Evolutionary conservation across 2,888 invertebrate species (phyloP), one percentile per base, ranked within the genome.

Genomic region (Cephonodes hylas): DNA sequence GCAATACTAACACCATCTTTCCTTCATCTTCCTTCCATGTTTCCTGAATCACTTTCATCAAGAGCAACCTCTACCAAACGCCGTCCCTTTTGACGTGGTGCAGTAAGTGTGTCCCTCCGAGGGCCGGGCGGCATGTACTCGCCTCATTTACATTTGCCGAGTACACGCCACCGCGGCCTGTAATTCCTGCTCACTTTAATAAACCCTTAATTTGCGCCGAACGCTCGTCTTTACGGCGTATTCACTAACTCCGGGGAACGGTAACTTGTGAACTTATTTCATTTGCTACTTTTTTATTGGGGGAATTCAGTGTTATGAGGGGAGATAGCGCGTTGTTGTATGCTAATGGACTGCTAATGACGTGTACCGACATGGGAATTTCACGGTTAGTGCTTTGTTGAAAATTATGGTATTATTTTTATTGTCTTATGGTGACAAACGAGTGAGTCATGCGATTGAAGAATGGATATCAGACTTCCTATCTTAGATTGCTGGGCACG

Each of bases 131-230:
- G 57, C 25, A 45, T 34, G 61, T 38, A 45, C 61, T n/a, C 15
- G 13, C 58, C 57, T 58, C 57, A 61, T 61, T 45, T 61, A 38
- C 44, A 38, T 61, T 34, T 31, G 23, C n/a, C 56, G 13, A 31
- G 42, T 56, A 42, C 44, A 44, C 56, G 46, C 31, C 58, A n/a
- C 46, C 25, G 48, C 46, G 66, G 65, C 69, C 67, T 70, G 72
- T 75, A 72, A 77, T 76, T 73, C 72, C 70, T 69, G 71, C 70
- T 72, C 66, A 74, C 71, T 73, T 72, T 77, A 77, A 76, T 77
- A 77, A 71, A 75, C 73, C 73, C 72, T 77, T 77, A 75, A 76
- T 77, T 72, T 72, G 73, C 64, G 70, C 66, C 70, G 70, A 77
- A 62, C 63, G 66, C 61, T 64, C 56, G 58, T 62, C 63, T 60